phyloP scores from a whole-genome alignment of 2,113 vertebrate genomes.

The Dolichallabes microphthalmus region DNA sequence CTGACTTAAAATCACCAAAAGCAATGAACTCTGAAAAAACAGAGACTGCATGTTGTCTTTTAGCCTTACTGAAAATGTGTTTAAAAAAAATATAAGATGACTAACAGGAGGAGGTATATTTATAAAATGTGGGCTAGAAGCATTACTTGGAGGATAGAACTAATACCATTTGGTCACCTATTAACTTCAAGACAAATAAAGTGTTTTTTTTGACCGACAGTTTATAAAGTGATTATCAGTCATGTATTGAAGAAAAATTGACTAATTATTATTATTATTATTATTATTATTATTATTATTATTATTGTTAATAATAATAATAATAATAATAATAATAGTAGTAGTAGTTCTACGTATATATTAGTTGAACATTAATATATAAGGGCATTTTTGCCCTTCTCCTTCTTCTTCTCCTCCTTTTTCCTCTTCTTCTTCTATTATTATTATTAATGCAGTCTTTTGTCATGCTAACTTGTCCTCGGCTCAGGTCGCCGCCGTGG shows the following conservation, averaged over 20 bases:
- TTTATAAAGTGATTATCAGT: background rate
- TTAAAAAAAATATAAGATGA: background rate
- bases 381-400: background rate
- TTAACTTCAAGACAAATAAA: constrained; percentile 66
- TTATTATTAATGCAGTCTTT: constrained; percentile 38
- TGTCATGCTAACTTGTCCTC: constrained; percentile 50
- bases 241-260: background rate
- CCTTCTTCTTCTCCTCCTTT: background rate
- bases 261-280: background rate
- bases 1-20: background rate
- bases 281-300: background rate
- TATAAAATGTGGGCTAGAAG: constrained; percentile 16
- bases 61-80: background rate
- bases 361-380: background rate
- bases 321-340: background rate
- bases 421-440: constrained; percentile 1
- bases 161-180: constrained; percentile 56
- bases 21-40: background rate
- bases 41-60: constrained; percentile 31
- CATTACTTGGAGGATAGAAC: background rate
- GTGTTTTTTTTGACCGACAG: background rate
- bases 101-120: background rate
- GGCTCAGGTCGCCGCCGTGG: constrained; percentile 42
- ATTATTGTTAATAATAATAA: background rate
- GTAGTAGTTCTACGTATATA: background rate